Conservation (phyloP, 2,113 vertebrate genomes). For the Tupaia chinensis region DNA sequence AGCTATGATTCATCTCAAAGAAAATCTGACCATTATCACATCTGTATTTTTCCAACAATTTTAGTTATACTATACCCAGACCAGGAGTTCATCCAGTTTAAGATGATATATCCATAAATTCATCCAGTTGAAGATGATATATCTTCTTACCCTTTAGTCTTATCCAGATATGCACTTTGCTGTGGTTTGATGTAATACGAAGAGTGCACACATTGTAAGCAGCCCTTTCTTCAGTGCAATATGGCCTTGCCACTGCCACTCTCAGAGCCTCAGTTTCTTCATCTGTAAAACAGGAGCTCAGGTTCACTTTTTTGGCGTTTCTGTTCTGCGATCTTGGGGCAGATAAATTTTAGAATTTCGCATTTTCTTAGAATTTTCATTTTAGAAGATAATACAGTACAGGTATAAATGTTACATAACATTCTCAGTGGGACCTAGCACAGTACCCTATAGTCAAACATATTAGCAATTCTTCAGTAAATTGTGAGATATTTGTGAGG, state of each 20-base stretch:
- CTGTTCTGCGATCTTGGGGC: neutral
- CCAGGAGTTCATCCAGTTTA: neutral
- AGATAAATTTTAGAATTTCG: conserved; percentile 32
- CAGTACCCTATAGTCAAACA: neutral
- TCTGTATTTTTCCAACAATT: neutral
- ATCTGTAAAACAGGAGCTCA: neutral
- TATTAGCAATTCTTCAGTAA: neutral
- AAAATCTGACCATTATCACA: neutral
- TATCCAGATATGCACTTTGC: neutral
- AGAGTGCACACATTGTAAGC: neutral
- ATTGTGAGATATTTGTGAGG: neutral
- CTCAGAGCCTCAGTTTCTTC: neutral
- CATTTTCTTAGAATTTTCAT: neutral
- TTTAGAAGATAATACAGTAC: neutral
- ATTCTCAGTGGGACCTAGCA: neutral
- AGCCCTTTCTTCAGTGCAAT: neutral
- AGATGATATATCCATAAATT: neutral
- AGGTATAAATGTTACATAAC: neutral
- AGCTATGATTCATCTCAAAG: neutral
- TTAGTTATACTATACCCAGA: neutral
- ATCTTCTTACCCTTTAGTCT: neutral
- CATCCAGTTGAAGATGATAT: too few relatives aligned
- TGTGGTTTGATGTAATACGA: neutral
- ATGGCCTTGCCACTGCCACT: too few relatives aligned
- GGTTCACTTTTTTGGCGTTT: neutral